Percentiles rank a stretch among this genome's conserved stretches.
Conservation (phyloP, 2,113 vertebrate genomes). For the Aegypius monachus region DNA sequence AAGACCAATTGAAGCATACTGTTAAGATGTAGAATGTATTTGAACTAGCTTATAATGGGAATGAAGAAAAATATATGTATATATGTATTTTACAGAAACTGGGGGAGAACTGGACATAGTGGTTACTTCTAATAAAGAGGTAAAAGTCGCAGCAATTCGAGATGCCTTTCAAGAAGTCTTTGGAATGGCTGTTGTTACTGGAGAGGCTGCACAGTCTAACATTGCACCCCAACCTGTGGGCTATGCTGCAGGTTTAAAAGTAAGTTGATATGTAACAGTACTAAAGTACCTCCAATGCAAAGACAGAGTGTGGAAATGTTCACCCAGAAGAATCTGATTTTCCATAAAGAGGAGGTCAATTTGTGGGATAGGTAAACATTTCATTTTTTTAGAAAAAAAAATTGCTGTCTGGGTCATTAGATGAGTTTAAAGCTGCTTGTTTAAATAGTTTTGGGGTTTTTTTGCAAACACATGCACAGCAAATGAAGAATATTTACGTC, state of each 20-base stretch:
- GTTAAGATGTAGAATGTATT: not conserved
- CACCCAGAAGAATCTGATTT: not conserved
- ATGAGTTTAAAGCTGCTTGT: not conserved
- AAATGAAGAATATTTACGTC: not conserved
- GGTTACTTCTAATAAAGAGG: constrained; percentile 91
- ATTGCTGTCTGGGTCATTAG: not conserved
- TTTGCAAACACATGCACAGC: not conserved
- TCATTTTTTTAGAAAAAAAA: not conserved
- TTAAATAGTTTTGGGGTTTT: not conserved
- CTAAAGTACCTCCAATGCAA: not conserved
- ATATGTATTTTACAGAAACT: constrained; percentile 76
- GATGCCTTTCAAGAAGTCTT: constrained; percentile 98
- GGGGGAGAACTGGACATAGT: constrained; percentile 94
- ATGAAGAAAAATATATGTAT: not conserved
- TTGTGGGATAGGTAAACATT: not conserved
- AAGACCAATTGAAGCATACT: not conserved
- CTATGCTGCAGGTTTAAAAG: constrained; percentile 95
- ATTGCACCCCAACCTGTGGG: constrained; percentile 96
- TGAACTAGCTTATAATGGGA: not conserved
- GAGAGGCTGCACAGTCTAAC: constrained; percentile 90
- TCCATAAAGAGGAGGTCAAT: not conserved
- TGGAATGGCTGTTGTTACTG: constrained; percentile 90
- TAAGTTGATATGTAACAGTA: constrained; percentile 22
- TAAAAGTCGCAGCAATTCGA: constrained; percentile 86
- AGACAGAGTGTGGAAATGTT: not conserved